Evolutionary conservation across 2,797 vertebrate species (phyloP).

Genomic region (Tangara arthus): DNA sequence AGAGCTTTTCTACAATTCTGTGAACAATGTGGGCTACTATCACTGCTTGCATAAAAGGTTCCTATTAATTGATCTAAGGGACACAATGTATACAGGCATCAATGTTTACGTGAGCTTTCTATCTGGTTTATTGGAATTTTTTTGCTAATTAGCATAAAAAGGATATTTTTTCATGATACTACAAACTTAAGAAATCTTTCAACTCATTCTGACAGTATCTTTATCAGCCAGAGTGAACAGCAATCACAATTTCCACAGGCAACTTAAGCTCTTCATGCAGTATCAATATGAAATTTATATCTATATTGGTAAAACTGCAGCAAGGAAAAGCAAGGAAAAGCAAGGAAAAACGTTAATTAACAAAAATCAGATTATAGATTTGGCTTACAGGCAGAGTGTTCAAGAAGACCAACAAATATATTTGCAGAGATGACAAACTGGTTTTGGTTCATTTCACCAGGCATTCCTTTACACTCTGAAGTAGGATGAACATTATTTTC

Average conservation of each 20-base stretch:
- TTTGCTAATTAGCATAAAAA: not conserved
- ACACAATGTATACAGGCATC: not conserved
- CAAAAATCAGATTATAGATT: not conserved
- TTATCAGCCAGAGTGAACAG: not conserved
- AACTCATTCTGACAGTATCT: not conserved
- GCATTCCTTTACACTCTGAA: not conserved
- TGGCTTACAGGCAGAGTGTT: not conserved
- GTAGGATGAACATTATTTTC: not conserved
- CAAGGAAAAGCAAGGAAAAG: not conserved
- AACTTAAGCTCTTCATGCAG: not conserved
- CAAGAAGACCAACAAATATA: not conserved
- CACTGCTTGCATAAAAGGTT: not conserved
- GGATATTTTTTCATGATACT: not conserved
- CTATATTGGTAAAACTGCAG: not conserved
- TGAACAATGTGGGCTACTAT: rapidly evolving
- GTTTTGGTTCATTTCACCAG: not conserved
- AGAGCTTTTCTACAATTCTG: not conserved
- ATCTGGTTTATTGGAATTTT: not conserved
- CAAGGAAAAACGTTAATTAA: not conserved
- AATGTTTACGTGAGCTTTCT: rapidly evolving
- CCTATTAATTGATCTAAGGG: not conserved
- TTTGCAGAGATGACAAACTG: not conserved
- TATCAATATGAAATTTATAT: not conserved
- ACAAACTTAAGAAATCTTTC: not conserved
- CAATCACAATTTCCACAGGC: not conserved